Base-by-base conservation (phyloP, 2,888 invertebrate species). In the Dugesia japonica region DNA sequence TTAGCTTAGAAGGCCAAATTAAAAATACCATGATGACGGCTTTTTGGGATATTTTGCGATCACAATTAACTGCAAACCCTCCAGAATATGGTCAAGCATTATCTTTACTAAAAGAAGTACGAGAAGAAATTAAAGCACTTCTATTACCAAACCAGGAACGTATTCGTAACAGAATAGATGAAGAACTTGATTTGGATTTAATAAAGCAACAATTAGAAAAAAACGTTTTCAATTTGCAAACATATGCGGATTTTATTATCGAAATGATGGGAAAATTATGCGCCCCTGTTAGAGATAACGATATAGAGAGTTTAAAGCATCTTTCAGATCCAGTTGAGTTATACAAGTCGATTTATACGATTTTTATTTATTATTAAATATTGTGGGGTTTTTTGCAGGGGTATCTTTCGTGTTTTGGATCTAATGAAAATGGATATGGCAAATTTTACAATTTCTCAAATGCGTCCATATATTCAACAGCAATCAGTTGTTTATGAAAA, bases 381-480 rank as follows among this genome's bases (percentile, higher is more conserved):
- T n/a, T n/a, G n/a, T n/a, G n/a, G n/a, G n/a, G n/a, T n/a, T n/a
- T n/a, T n/a, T n/a, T n/a, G n/a, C n/a, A 73, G 74, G 20, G 74
- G 71, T 86, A 87, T 80, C 80, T 86, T 87, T 80, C 83, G 88
- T 85, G 88, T 90, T 0, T 85, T 97, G 80, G 91, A 93, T 79
- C 86, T 93, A 31, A 90, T 98, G 89, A 91, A 91, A 82, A 86
- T 94, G 80, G 98, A 98, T 83, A 89, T 97, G 88, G 94, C 94
- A 0, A 98, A 98, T 85, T 94, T 91, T 77, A 88, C 93, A 56
- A 89, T 98, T 73, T 89, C 90, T 26, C 89, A 92, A 86, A 90
- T 92, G 76, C 88, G 92, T 76, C 92, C 92, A 0, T 90, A 91
- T 81, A 90, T 97, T 27, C 89, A 92, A 79, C 90, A 91, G 28